Percentiles rank a stretch among this genome's conserved stretches.
These are phyloP conservation scores for Helleia helle DNA, from an alignment of 2,888 invertebrate species.

Conservation along the genomic window DNA sequence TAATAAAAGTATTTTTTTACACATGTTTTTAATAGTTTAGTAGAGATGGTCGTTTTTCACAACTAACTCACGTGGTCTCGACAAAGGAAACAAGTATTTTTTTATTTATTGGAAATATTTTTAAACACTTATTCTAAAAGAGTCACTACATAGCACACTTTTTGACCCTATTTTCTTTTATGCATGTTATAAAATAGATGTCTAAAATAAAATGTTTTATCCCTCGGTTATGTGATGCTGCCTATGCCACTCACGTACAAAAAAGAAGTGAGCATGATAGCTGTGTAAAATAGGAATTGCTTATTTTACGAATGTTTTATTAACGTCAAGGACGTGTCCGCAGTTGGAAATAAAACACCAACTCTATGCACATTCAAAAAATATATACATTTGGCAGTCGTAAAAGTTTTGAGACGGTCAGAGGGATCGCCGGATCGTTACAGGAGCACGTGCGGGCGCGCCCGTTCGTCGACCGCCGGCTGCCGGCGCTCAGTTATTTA, in stretches of 20 bases:
- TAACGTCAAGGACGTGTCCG: slow-evolving; percentile 9
- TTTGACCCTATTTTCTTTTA: background rate
- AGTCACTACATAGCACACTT: no score
- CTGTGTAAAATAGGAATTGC: slow-evolving; percentile 11
- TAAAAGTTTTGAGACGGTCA: background rate
- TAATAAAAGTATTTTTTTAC: no score
- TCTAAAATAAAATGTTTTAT: slow-evolving; percentile 1
- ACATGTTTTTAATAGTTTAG: no score
- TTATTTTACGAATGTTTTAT: slow-evolving; percentile 11
- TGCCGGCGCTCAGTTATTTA: slow-evolving; percentile 67
- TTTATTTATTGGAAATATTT: no score
- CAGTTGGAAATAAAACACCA: slow-evolving; percentile 1
- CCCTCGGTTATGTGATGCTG: background rate
- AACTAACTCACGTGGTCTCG: no score
- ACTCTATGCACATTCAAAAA: background rate
- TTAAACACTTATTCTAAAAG: no score
- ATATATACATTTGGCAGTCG: slow-evolving; percentile 6
- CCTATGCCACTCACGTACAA: slow-evolving; percentile 9
- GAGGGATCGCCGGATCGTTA: slow-evolving; percentile 9
- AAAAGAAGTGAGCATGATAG: slow-evolving; percentile 11
- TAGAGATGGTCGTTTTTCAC: no score
- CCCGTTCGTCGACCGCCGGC: no score
- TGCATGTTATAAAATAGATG: slow-evolving; percentile 7
- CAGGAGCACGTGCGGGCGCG: slow-evolving; percentile 30
- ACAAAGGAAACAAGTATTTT: no score